These are phyloP conservation scores for Andinoacara biseriatus DNA, from an alignment of 2,113 vertebrate genomes.

Conservation along the genomic window DNA sequence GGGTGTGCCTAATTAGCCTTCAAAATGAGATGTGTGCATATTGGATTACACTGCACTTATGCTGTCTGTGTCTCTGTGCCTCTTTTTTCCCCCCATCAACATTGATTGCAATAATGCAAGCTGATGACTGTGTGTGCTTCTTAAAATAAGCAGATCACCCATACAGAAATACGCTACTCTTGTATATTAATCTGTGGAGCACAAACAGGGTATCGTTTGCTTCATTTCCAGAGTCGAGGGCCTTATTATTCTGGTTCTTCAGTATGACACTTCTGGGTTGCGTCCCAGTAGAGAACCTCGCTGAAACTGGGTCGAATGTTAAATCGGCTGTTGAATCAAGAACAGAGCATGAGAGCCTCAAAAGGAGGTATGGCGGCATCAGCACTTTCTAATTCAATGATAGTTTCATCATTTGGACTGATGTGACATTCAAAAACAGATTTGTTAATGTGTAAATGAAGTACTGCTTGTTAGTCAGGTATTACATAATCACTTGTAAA, in stretches of 20 bases:
- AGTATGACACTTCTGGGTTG: slow-evolving; percentile 83
- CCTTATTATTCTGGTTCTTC: slow-evolving; percentile 76
- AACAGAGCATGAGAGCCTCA: slow-evolving; percentile 62
- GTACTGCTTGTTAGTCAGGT: slow-evolving; percentile 11
- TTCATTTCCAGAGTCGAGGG: slow-evolving; percentile 56
- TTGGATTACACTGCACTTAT: slow-evolving; percentile 51
- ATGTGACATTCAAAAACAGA: slow-evolving; percentile 30
- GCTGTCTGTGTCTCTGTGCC: slow-evolving; percentile 13
- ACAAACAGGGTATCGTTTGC: slow-evolving; percentile 51
- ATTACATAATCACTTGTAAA: slow-evolving; percentile 19
- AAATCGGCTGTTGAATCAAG: slow-evolving; percentile 75
- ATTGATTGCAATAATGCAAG: slow-evolving; percentile 48
- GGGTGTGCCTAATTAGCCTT: slow-evolving; percentile 54
- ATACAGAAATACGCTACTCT: slow-evolving; percentile 8
- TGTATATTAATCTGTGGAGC: slow-evolving; percentile 33
- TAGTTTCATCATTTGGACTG: slow-evolving; percentile 23
- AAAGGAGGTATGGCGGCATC: slow-evolving; percentile 54
- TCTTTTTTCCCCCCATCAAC: not conserved
- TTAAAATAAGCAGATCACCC: slow-evolving; percentile 28
- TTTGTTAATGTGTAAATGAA: slow-evolving; percentile 16
- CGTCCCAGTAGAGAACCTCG: slow-evolving; percentile 77
- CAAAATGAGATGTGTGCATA: slow-evolving; percentile 30
- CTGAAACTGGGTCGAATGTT: slow-evolving; percentile 81
- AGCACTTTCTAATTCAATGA: slow-evolving; percentile 28
- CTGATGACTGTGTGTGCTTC: slow-evolving; percentile 6